Base-by-base conservation (phyloP, 1,140 invertebrate genomes). In the Meteorus sp. region DNA sequence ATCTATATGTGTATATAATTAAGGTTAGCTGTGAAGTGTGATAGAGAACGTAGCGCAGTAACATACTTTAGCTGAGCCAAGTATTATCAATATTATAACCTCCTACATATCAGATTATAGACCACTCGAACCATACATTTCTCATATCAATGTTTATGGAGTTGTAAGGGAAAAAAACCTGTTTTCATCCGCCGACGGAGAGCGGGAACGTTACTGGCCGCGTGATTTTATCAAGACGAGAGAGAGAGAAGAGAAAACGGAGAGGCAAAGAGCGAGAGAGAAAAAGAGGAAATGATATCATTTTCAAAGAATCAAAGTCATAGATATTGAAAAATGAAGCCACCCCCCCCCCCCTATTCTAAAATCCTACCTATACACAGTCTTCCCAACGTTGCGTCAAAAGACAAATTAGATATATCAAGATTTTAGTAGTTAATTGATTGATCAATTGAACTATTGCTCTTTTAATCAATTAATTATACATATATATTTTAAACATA, bases 321-420 rank as follows among this genome's bases (percentile, higher is more conserved):
- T 33, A 7, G 29, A 33, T 11, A 7, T 33, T 11, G 6, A 7
- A 11, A 33, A 33, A 7, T 33, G 6, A 7, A 7, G 6, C 11
- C 27, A 20, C 23, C 23, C 15, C 20, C n/a, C 9, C 11, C 8
- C 22, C 35, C 20, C n/a, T 22, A 48, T 39, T 27, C 74, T 69
- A 60, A 75, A 69, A 72, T 62, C 68, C 69, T 76, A 70, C 78
- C 74, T 73, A 73, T 72, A 75, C 76, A 78, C 77, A 74, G 76
- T 80, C 77, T 80, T 80, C 77, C 77, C 76, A 75, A 75, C 69
- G 75, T 76, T 78, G 70, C 74, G 75, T 78, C 75, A 74, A 75
- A 77, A 74, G 69, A 78, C 73, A 74, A 79, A 74, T 71, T 75
- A 78, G 75, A 74, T 76, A 51, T 61, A 69, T 69, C 75, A 70